These are phyloP conservation scores for Clarias laeviceps DNA, from an alignment of 2,797 vertebrate species.

Conservation along the genomic window DNA sequence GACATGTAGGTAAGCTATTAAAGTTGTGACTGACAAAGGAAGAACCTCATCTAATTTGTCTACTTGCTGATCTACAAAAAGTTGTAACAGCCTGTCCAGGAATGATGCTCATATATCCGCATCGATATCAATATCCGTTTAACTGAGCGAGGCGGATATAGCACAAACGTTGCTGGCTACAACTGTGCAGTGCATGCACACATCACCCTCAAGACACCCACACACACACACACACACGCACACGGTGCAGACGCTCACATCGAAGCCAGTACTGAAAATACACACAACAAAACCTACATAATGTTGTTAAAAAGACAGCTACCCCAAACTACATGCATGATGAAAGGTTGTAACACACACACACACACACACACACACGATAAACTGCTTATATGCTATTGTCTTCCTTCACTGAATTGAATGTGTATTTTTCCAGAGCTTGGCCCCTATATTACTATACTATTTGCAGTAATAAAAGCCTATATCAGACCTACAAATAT, in stretches of 20 bases:
- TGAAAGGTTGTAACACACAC: slow-evolving; percentile 57
- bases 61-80: slow-evolving; percentile 70
- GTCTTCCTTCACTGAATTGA: slow-evolving; percentile 62
- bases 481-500: slow-evolving; percentile 46
- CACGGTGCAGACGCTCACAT: slow-evolving; percentile 44
- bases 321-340: slow-evolving; percentile 62
- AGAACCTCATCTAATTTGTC: slow-evolving; percentile 71
- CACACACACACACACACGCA: slow-evolving; percentile 31
- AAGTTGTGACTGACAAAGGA: slow-evolving; percentile 66
- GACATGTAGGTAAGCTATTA: slow-evolving; percentile 61
- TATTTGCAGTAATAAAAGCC: slow-evolving; percentile 46
- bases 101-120: slow-evolving; percentile 66
- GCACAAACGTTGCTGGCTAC: slow-evolving; percentile 58
- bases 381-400: slow-evolving; percentile 57
- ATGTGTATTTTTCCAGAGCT: slow-evolving; percentile 63
- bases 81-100: slow-evolving; percentile 68
- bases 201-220: slow-evolving; percentile 55
- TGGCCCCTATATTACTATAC: slow-evolving; percentile 48
- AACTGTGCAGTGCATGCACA: slow-evolving; percentile 59
- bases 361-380: slow-evolving; percentile 40
- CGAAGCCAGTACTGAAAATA: slow-evolving; percentile 55
- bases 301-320: slow-evolving; percentile 49
- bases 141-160: slow-evolving; percentile 68
- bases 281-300: slow-evolving; percentile 50
- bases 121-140: slow-evolving; percentile 56